Percentiles rank a stretch among this genome's conserved stretches.
phyloP scores from a whole-genome alignment of 2,888 invertebrate species.

The Erpobdella octoculata region DNA sequence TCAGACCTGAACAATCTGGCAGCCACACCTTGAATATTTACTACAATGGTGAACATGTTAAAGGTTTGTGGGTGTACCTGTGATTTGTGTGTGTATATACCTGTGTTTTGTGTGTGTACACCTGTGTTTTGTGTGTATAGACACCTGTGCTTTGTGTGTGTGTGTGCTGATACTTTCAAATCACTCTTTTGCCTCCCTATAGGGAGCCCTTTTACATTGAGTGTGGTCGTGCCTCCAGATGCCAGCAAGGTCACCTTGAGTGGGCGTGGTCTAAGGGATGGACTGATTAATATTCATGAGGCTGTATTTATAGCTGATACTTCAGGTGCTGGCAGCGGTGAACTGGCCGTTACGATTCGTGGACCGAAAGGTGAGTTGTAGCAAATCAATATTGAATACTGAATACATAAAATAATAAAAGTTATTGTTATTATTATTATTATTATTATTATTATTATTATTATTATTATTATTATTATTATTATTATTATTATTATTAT shows the following conservation, averaged over 20 bases:
- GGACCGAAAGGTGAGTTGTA: slow-evolving; percentile 25
- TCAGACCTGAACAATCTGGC: slow-evolving; percentile 91
- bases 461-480: neutral
- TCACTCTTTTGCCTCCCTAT: too few relatives aligned
- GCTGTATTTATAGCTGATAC: slow-evolving; percentile 97
- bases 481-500: neutral
- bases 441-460: too few relatives aligned
- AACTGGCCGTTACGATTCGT: slow-evolving; percentile 23
- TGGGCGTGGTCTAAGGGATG: slow-evolving; percentile 95
- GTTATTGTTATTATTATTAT: too few relatives aligned
- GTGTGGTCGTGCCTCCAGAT: slow-evolving; percentile 92
- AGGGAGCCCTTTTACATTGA: slow-evolving; percentile 75
- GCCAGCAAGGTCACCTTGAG: slow-evolving; percentile 92
- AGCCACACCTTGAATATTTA: slow-evolving; percentile 86
- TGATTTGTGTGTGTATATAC: too few relatives aligned
- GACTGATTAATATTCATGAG: slow-evolving; percentile 91
- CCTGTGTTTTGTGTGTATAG: too few relatives aligned
- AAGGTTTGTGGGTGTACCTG: slow-evolving; percentile 46
- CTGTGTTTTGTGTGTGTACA: too few relatives aligned
- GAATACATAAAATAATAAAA: neutral
- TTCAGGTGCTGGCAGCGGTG: slow-evolving; percentile 90
- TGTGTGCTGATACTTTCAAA: too few relatives aligned
- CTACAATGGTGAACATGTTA: slow-evolving; percentile 59
- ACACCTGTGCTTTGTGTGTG: too few relatives aligned
- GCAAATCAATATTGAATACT: too few relatives aligned